Conservation (phyloP, 2,113 vertebrate genomes). For the Podilymbus podiceps region DNA sequence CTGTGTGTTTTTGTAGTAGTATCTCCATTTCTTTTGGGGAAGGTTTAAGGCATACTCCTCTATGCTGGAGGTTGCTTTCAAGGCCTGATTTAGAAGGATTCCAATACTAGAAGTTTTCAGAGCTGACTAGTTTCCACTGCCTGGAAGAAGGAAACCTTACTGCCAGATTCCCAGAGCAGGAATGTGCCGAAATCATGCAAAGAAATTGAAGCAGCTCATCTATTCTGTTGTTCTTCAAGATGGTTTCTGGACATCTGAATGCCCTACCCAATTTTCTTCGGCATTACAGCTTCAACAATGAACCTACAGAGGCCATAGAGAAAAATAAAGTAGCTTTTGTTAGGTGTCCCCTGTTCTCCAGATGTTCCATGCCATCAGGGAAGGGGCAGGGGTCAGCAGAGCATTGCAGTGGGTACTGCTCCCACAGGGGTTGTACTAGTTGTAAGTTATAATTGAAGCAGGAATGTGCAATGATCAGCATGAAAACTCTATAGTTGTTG, state of each 20-base stretch:
- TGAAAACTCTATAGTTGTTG: conserved; percentile 26
- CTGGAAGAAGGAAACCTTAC: background rate
- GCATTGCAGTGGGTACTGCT: conserved; percentile 40
- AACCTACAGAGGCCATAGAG: background rate
- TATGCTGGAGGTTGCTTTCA: background rate
- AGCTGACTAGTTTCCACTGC: background rate
- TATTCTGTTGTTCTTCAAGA: background rate
- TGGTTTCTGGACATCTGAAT: background rate
- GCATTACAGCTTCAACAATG: background rate
- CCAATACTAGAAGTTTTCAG: background rate
- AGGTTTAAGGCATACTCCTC: background rate
- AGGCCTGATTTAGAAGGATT: background rate
- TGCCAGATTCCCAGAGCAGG: background rate
- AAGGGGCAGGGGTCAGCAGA: conserved; percentile 17
- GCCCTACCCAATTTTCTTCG: background rate
- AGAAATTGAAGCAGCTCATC: background rate
- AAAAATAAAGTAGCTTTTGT: conserved; percentile 56
- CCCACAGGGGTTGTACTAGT: background rate
- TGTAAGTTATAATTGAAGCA: background rate
- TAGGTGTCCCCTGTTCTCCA: conserved; percentile 18
- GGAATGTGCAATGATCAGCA: conserved; percentile 57
- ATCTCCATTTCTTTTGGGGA: background rate
- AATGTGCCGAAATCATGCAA: background rate
- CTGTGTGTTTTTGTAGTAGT: background rate
- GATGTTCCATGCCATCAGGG: conserved; percentile 37